These are phyloP conservation scores for Geophilus truncorum DNA, from an alignment of 2,888 invertebrate genomes.

Conservation along the genomic window DNA sequence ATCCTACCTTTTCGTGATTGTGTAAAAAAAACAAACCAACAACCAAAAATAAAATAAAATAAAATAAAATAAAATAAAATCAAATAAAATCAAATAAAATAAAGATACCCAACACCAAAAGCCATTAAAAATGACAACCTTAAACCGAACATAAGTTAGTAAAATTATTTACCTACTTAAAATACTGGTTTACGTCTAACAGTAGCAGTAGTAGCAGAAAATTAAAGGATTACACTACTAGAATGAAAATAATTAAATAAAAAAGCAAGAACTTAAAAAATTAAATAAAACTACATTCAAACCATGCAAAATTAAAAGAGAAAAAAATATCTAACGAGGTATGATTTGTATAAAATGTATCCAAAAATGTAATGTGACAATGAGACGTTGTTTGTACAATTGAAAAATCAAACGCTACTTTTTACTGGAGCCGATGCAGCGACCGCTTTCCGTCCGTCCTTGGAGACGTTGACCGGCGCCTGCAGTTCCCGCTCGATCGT, in stretches of 20 bases:
- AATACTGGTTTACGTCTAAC: conserved; percentile 7
- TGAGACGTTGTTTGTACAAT: neutral
- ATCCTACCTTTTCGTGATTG: neutral
- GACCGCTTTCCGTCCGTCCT: neutral
- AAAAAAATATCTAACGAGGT: neutral
- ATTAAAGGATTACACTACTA: conserved; percentile 2
- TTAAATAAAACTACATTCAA: neutral
- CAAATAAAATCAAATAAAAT: too few species aligned
- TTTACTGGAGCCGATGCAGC: neutral
- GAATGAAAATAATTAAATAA: conserved; percentile 8
- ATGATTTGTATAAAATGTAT: too few species aligned
- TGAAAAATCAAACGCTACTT: neutral
- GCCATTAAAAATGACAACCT: neutral
- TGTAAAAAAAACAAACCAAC: neutral
- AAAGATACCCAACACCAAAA: neutral
- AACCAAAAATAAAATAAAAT: neutral
- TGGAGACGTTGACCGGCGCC: neutral
- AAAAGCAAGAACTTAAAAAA: neutral
- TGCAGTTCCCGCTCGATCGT: neutral
- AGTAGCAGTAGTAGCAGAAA: conserved; percentile 35
- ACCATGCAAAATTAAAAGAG: neutral
- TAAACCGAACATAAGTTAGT: neutral
- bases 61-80: neutral
- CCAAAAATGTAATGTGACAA: neutral
- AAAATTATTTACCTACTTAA: conserved; percentile 8